A percentile compares a stretch with the other conserved stretches of the same genome.
These are phyloP conservation scores for Uloborus plumipes DNA, from an alignment of 2,888 invertebrate genomes.

Conservation along the genomic window DNA sequence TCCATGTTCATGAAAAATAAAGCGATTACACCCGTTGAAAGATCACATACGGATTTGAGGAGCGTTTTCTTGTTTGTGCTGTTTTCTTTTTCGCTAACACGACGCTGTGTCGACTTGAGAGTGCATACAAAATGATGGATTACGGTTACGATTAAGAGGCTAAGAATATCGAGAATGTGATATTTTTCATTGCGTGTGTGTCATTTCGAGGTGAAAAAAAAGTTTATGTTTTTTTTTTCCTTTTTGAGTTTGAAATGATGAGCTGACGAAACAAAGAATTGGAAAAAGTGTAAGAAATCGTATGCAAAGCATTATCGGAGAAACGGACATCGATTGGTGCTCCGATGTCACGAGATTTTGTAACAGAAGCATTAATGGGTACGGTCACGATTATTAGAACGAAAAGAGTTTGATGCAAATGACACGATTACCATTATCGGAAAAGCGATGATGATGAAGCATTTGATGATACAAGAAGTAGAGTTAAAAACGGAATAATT, in stretches of 20 bases:
- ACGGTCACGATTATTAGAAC: too few relatives aligned
- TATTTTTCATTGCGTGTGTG: slow-evolving; percentile 37
- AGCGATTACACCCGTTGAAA: slow-evolving; percentile 55
- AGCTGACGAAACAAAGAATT: slow-evolving; percentile 12
- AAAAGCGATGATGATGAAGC: too few relatives aligned
- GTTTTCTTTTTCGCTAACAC: not conserved
- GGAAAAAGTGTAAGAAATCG: not conserved
- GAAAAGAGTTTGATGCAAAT: too few relatives aligned
- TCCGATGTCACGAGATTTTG: too few relatives aligned
- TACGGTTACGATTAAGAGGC: slow-evolving; percentile 45
- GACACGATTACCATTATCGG: too few relatives aligned
- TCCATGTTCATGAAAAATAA: slow-evolving; percentile 50
- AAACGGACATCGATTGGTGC: too few relatives aligned
- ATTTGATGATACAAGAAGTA: too few relatives aligned
- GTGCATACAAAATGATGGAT: slow-evolving; percentile 55
- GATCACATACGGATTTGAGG: slow-evolving; percentile 18
- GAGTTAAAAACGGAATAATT: too few relatives aligned
- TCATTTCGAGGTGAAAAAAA: slow-evolving; percentile 2
- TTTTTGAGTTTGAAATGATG: slow-evolving; percentile 1
- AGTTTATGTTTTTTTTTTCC: not conserved
- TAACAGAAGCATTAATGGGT: too few relatives aligned
- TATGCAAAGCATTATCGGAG: too few relatives aligned
- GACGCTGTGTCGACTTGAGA: not conserved
- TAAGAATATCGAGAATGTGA: slow-evolving; percentile 37
- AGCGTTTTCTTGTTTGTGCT: slow-evolving; percentile 12